Evolutionary conservation across 2,113 vertebrate genomes (phyloP), one percentile per base, ranked within the genome.

Genomic region (Chlamydotis undulata): DNA sequence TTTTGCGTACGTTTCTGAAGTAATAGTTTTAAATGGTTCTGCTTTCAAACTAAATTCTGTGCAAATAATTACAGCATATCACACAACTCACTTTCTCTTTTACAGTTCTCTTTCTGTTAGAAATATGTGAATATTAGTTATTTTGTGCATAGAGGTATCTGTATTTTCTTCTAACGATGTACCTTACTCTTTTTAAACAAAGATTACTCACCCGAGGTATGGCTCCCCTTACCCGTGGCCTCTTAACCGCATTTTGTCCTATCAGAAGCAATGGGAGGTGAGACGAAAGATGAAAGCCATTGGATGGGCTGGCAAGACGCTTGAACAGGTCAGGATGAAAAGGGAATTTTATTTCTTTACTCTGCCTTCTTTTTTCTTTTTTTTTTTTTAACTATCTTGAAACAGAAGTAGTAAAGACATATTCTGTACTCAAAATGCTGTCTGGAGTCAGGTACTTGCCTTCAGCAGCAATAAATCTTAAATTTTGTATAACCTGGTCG

Each of bases 251-350:
- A 98, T 98, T 84, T 98, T 99, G 89, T 98, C 99, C 91, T 99
- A 98, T 82, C 98, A 99, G 98, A 99, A 99, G 97, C 99, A 99
- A 76, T 99, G 99, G 99, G 99, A 99, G 97, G 96, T 99, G 3
- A 98, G 97, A 86, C 98, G 99, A 83, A 99, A 99, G 98, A 99
- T 99, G 99, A 99, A 98, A 55, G 99, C 99, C 85, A 98, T 99
- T 16, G 99, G 99, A 70, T 99, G 99, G 99, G 99, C 98, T 87
- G 98, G 98, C 31, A 99, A 99, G 97, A 98, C 97, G 0, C 97
- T 99, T 59, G 98, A 99, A 81, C 99, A 99, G 99, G 99, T 99
- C 12, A 83, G 98, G 95, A 7, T 28, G 43, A 77, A 55, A 65
- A 73, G 12, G 13, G 17, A 90, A 83, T 24, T 57, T 88, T 53